These are phyloP conservation scores for Nettapus auritus DNA, from an alignment of 2,113 vertebrate genomes.

Conservation along the genomic window DNA sequence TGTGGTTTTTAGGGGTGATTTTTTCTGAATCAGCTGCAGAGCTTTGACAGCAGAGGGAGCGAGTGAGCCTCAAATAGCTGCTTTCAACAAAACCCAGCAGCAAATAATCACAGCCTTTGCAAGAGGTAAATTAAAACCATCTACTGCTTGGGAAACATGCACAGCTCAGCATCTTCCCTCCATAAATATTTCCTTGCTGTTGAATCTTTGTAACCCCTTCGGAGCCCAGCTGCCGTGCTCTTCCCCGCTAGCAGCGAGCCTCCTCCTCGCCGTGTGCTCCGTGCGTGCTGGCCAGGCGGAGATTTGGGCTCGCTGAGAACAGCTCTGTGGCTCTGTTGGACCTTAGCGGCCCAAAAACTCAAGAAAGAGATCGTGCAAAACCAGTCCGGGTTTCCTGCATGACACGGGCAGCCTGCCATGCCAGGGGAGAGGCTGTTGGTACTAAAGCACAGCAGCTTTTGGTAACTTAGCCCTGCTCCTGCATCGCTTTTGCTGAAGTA, in stretches of 20 bases:
- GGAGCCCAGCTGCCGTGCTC: neutral
- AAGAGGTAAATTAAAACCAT: constrained; percentile 70
- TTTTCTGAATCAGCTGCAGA: neutral
- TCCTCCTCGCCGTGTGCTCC: rapidly evolving
- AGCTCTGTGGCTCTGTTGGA: neutral
- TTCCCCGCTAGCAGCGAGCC: neutral
- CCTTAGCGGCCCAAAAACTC: neutral
- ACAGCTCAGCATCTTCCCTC: constrained; percentile 64
- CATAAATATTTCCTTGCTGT: constrained; percentile 57
- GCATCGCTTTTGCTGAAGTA: neutral
- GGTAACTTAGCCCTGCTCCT: neutral
- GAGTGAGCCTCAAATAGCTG: constrained; percentile 35
- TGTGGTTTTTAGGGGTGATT: neutral
- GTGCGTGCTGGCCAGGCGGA: neutral
- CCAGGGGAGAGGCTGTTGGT: neutral
- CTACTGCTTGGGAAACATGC: constrained; percentile 59
- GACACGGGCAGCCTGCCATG: neutral
- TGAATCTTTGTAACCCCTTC: constrained; percentile 57
- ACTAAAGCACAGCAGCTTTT: neutral
- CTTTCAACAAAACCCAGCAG: constrained; percentile 38
- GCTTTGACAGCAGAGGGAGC: constrained; percentile 55
- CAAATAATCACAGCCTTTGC: constrained; percentile 60
- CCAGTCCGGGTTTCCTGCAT: neutral
- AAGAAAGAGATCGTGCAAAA: neutral
- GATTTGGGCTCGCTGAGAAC: neutral